Percentiles rank a stretch among this genome's conserved stretches.
Conservation (phyloP, 2,113 vertebrate species). For the Pedionomus torquatus region DNA sequence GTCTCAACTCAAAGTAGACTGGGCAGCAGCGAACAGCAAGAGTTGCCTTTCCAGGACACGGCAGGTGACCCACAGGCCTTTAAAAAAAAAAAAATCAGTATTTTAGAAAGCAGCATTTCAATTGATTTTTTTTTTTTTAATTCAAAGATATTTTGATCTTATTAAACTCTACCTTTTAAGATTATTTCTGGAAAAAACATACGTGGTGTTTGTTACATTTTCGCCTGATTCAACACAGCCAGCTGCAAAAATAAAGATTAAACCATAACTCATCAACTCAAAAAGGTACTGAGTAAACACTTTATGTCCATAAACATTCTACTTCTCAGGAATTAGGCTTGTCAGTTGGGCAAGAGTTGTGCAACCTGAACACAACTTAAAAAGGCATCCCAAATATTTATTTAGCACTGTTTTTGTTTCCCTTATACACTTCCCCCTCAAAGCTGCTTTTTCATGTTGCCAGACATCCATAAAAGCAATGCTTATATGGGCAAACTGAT, state of each 20-base stretch:
- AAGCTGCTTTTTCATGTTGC: conserved; percentile 15
- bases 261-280: background rate
- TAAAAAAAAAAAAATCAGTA: background rate
- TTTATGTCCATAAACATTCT: background rate
- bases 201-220: conserved; percentile 94
- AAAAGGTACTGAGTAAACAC: background rate
- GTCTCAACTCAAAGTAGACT: conserved; percentile 89
- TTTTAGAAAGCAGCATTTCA: background rate
- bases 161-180: conserved; percentile 85
- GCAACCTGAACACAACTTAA: background rate
- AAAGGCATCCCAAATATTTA: conserved; percentile 40
- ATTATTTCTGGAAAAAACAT: conserved; percentile 92
- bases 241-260: conserved; percentile 75
- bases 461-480: background rate
- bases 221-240: conserved; percentile 95
- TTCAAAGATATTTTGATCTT: background rate
- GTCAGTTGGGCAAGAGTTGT: background rate
- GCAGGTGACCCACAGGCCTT: conserved; percentile 93
- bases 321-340: background rate
- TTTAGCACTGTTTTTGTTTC: conserved; percentile 6
- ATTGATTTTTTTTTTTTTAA: background rate
- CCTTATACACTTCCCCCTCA: background rate
- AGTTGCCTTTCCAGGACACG: conserved; percentile 91
- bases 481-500: background rate
- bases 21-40: conserved; percentile 97